Conservation (phyloP, 2,113 vertebrate genomes). For the Microtus richardsoni region DNA sequence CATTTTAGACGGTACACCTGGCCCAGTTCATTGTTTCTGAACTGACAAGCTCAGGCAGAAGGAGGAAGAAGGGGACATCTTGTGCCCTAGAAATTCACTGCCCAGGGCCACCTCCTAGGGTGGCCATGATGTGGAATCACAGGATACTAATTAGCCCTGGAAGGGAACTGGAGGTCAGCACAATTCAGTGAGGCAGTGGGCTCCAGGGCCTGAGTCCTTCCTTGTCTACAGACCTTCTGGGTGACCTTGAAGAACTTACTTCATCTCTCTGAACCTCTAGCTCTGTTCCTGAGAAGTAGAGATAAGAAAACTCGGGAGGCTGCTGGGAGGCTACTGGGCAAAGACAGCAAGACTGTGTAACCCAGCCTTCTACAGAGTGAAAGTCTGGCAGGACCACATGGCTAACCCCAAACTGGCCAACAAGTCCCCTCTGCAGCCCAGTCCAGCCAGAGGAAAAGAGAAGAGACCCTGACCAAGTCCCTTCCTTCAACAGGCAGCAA, state of each 20-base stretch:
- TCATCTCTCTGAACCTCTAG: neutral
- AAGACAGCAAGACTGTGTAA: neutral
- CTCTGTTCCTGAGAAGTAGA: neutral
- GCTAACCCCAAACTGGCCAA: too few species aligned
- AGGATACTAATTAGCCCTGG: conserved; percentile 65
- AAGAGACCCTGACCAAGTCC: neutral
- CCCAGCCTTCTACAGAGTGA: rapidly evolving
- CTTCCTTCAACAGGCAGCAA: neutral
- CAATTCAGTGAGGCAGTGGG: neutral
- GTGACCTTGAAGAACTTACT: neutral
- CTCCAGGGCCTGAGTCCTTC: neutral
- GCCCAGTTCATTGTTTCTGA: conserved; percentile 22
- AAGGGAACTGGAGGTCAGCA: conserved; percentile 11
- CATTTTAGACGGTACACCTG: conserved; percentile 57
- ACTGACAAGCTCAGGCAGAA: conserved; percentile 37
- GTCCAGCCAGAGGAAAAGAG: neutral
- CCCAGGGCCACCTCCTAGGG: conserved; percentile 58
- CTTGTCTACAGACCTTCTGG: neutral
- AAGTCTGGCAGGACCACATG: rapidly evolving
- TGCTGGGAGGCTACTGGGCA: neutral
- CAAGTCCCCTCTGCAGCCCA: neutral
- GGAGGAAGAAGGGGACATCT: conserved; percentile 52
- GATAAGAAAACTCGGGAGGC: neutral
- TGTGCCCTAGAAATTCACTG: conserved; percentile 78
- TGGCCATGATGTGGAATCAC: conserved; percentile 20